A percentile compares a stretch with the other conserved stretches of the same genome.
Conservation (phyloP, 2,888 invertebrate genomes). For the Ashinkailepas kermadecensis region DNA sequence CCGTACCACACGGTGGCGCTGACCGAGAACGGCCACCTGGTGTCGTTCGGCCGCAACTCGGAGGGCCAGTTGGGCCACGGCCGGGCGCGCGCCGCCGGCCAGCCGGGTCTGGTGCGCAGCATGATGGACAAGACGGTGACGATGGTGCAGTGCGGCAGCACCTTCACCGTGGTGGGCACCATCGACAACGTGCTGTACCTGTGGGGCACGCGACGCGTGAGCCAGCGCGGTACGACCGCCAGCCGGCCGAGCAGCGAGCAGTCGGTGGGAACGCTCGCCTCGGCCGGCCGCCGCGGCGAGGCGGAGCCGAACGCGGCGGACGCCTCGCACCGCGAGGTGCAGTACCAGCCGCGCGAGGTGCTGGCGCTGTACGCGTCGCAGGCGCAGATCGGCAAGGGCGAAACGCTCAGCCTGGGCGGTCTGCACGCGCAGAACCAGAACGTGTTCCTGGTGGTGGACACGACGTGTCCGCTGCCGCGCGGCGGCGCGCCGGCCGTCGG, state of each 20-base stretch:
- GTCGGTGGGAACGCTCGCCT: neutral
- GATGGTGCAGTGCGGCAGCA: slow-evolving; percentile 57
- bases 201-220: slow-evolving; percentile 52
- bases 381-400: slow-evolving; percentile 48
- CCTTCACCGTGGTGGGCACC: slow-evolving; percentile 57
- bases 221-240: slow-evolving; percentile 31
- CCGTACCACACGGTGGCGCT: slow-evolving; percentile 54
- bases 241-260: slow-evolving; percentile 20
- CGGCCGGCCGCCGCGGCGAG: slow-evolving; percentile 8
- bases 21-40: slow-evolving; percentile 55
- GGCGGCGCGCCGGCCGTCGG: slow-evolving; percentile 26
- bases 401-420: slow-evolving; percentile 50
- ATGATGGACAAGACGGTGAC: slow-evolving; percentile 42
- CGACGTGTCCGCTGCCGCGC: slow-evolving; percentile 50
- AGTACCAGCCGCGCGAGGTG: slow-evolving; percentile 18
- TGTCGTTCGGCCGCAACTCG: slow-evolving; percentile 57
- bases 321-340: slow-evolving; percentile 7
- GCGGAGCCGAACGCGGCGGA: neutral
- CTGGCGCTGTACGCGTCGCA: slow-evolving; percentile 48
- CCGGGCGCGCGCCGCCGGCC: slow-evolving; percentile 41
- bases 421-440: slow-evolving; percentile 52
- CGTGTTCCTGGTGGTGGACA: slow-evolving; percentile 54
- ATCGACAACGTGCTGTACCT: slow-evolving; percentile 58
- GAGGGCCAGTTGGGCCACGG: slow-evolving; percentile 56
- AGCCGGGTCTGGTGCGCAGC: slow-evolving; percentile 45